A percentile compares a stretch with the other conserved stretches of the same genome.
phyloP scores from a whole-genome alignment of 2,888 invertebrate genomes.

The Apotomis turbidana region DNA sequence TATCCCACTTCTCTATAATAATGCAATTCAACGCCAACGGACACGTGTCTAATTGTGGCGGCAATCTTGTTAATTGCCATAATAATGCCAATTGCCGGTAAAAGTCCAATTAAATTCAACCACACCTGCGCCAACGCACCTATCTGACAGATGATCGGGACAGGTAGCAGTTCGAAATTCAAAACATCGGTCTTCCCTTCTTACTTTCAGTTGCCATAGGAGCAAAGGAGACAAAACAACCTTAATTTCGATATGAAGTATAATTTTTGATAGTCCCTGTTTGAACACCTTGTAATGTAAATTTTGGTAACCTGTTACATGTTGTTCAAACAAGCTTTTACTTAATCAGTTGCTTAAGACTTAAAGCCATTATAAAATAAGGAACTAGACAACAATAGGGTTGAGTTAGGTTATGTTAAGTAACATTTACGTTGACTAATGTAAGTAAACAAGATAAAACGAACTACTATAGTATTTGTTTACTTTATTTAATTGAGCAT shows the following conservation, averaged over 20 bases:
- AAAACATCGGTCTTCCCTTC: neutral
- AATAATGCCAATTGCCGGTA: slow-evolving; percentile 42
- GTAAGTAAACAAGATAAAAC: slow-evolving; percentile 16
- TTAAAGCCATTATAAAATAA: slow-evolving; percentile 13
- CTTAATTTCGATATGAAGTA: neutral
- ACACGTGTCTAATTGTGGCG: slow-evolving; percentile 15
- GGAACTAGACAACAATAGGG: slow-evolving; percentile 1
- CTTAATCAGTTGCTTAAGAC: slow-evolving; percentile 17
- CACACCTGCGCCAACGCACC: slow-evolving; percentile 58
- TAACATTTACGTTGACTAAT: slow-evolving; percentile 4
- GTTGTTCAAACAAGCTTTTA: slow-evolving; percentile 8
- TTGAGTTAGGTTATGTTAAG: slow-evolving; percentile 22
- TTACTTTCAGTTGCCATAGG: neutral
- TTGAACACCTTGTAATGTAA: slow-evolving; percentile 29
- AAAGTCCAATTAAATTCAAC: slow-evolving; percentile 47
- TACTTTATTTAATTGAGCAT: neutral
- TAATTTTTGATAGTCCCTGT: neutral
- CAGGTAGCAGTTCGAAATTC: slow-evolving; percentile 27
- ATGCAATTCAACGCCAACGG: slow-evolving; percentile 13
- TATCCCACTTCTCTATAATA: slow-evolving; percentile 25
- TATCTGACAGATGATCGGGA: slow-evolving; percentile 56
- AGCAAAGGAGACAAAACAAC: slow-evolving; percentile 1
- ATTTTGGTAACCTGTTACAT: slow-evolving; percentile 9
- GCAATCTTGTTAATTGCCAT: slow-evolving; percentile 29
- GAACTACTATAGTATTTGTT: neutral